Percentiles rank a stretch among this genome's conserved stretches.
Conservation (phyloP, 1,140 invertebrate genomes). For the Aphaenogaster ashmeadi region DNA sequence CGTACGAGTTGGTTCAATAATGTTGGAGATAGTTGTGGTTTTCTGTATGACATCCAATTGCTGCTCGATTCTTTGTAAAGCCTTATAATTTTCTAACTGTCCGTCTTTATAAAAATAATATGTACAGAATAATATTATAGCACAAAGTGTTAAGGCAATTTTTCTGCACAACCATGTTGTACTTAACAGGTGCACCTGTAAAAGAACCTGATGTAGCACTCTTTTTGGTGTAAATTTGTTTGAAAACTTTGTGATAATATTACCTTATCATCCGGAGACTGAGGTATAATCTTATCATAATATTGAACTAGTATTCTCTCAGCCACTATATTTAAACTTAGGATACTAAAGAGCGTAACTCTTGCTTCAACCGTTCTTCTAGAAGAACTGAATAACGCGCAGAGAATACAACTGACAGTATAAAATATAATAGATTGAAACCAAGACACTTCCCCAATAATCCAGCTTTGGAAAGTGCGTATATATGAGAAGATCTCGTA, state of each 20-base stretch:
- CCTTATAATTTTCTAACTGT: slow-evolving; percentile 78
- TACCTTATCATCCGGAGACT: slow-evolving; percentile 77
- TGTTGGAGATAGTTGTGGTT: slow-evolving; percentile 51
- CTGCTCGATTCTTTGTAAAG: slow-evolving; percentile 80
- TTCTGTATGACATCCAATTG: slow-evolving; percentile 75
- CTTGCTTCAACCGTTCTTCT: slow-evolving; percentile 86
- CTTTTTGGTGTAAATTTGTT: slow-evolving; percentile 11
- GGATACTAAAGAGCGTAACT: slow-evolving; percentile 87
- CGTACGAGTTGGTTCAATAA: slow-evolving; percentile 68
- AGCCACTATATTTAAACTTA: slow-evolving; percentile 84
- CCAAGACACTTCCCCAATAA: slow-evolving; percentile 88
- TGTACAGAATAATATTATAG: slow-evolving; percentile 76
- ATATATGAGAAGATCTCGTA: slow-evolving; percentile 89
- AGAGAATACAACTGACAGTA: slow-evolving; percentile 85
- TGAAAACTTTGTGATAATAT: slow-evolving; percentile 1
- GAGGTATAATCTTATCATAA: slow-evolving; percentile 71
- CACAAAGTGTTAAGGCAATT: slow-evolving; percentile 75
- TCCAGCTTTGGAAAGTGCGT: slow-evolving; percentile 87
- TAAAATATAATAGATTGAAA: slow-evolving; percentile 89
- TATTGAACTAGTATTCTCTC: slow-evolving; percentile 83
- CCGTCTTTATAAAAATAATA: slow-evolving; percentile 80
- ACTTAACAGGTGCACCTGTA: slow-evolving; percentile 73
- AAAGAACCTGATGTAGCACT: neutral
- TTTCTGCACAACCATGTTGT: slow-evolving; percentile 81
- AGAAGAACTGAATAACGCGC: slow-evolving; percentile 88